These are phyloP conservation scores for Fragum sueziense DNA, from an alignment of 2,888 invertebrate genomes.

Conservation along the genomic window DNA sequence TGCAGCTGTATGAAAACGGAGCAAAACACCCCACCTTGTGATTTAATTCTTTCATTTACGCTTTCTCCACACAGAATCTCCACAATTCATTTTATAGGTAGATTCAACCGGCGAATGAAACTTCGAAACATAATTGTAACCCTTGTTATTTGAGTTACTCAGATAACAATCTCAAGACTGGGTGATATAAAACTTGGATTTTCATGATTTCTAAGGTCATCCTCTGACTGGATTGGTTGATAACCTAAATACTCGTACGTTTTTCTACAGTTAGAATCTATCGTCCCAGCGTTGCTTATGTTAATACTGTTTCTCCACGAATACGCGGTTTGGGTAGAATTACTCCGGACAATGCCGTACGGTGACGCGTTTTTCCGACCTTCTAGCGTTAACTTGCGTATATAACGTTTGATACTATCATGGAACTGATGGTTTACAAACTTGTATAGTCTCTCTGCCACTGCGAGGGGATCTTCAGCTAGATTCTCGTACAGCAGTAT, in stretches of 20 bases:
- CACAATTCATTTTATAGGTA: not conserved
- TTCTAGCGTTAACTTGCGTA: constrained; percentile 41
- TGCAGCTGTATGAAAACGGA: no score
- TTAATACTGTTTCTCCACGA: constrained; percentile 44
- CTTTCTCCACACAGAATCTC: not conserved
- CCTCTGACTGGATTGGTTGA: constrained; percentile 14
- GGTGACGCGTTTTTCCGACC: constrained; percentile 14
- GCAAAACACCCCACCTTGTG: no score
- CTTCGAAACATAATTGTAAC: not conserved
- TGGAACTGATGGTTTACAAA: constrained; percentile 27
- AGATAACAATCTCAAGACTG: constrained; percentile 29
- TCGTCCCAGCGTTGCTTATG: constrained; percentile 21
- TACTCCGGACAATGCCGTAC: constrained; percentile 37
- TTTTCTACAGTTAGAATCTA: constrained; percentile 42
- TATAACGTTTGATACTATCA: constrained; percentile 31
- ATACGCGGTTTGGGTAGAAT: constrained; percentile 53
- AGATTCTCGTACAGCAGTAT: constrained; percentile 50
- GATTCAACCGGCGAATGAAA: no score
- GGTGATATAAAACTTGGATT: constrained; percentile 18
- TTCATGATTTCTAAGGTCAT: constrained; percentile 28
- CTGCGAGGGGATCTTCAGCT: constrained; percentile 45
- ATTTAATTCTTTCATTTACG: no score
- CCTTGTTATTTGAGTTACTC: no score
- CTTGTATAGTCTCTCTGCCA: constrained; percentile 37
- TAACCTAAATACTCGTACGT: constrained; percentile 51